Evolutionary conservation across 2,113 vertebrate genomes (phyloP), one percentile per base, ranked within the genome.

Genomic region (Archocentrus centrarchus): DNA sequence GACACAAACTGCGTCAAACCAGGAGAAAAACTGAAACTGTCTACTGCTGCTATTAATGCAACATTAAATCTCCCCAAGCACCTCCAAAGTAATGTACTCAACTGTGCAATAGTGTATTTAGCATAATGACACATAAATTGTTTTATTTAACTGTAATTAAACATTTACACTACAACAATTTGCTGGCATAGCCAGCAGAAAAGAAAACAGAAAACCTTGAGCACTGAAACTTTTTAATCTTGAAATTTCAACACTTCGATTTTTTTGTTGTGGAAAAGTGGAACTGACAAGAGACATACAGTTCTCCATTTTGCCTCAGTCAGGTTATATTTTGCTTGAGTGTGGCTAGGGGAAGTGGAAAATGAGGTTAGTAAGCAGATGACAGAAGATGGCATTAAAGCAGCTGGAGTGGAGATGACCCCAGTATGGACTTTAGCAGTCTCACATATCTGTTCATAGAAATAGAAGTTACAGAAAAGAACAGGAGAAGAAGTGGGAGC

Each of bases 321-420:
- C 9, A 24, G 30, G 80, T 15, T 75, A 35, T 70, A 39, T 63
- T 77, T 37, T 11, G 20, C 60, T 22, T 8, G 20, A 58, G 20
- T 64, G 58, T 41, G 37, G 50, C 18, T 78, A 80, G 24, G 55
- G 22, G 24, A 76, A 39, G 66, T 68, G 32, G 11, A 70, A 86
- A 84, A 80, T 59, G 2, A 85, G 77, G 81, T 88, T 79, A 84
- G 63, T 55, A 6, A 57, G 59, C 17, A 55, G 17, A 78, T 64
- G 73, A 89, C 88, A 87, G 88, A 77, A 91, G 92, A 53, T 76
- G 83, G 75, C 61, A 70, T 59, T 39, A 10, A 2, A 55, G 59
- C 27, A 41, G 24, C 20, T 8, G 24, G 58, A 85, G 59, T 78
- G 53, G 11, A 6, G 35, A 58, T 35, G 73, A 76, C 83, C 60